phyloP scores from a whole-genome alignment of 2,888 invertebrate species.

The Lepidocyrtoides sp. region DNA sequence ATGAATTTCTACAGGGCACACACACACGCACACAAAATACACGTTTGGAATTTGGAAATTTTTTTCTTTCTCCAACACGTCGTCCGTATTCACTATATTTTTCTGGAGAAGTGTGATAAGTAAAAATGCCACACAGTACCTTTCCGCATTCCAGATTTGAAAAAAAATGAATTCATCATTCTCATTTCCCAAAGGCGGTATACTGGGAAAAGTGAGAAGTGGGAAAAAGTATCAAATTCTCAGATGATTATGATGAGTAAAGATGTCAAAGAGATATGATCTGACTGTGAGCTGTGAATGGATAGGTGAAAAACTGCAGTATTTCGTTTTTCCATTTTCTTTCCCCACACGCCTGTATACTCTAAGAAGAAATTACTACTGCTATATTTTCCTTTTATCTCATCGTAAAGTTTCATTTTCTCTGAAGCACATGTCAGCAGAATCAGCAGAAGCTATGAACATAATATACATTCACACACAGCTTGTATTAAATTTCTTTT shows the following conservation, averaged over 20 bases:
- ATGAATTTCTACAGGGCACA: slow-evolving; percentile 53
- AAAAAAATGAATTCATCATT: slow-evolving; percentile 52
- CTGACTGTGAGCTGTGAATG: slow-evolving; percentile 36
- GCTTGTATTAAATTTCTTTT: slow-evolving; percentile 33
- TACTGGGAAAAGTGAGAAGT: slow-evolving; percentile 44
- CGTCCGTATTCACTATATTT: not conserved
- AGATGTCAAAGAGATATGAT: slow-evolving; percentile 64
- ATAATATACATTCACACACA: not conserved
- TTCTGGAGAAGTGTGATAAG: slow-evolving; percentile 50
- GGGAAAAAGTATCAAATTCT: slow-evolving; percentile 67
- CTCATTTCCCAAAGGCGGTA: slow-evolving; percentile 19
- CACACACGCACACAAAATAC: not conserved
- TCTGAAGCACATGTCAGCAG: slow-evolving; percentile 62
- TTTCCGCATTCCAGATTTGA: slow-evolving; percentile 36
- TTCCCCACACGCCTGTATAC: not conserved
- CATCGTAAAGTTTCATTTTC: slow-evolving; percentile 72
- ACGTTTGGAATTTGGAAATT: slow-evolving; percentile 32
- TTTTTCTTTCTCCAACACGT: slow-evolving; percentile 30
- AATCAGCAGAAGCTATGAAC: slow-evolving; percentile 28
- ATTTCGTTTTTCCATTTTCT: slow-evolving; percentile 46
- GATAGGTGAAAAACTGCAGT: slow-evolving; percentile 55
- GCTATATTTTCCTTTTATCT: slow-evolving; percentile 63
- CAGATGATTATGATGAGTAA: slow-evolving; percentile 66
- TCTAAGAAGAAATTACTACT: not conserved
- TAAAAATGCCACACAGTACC: slow-evolving; percentile 14